Base-by-base conservation (phyloP, 1,140 invertebrate species). In the Rhopalosiphum padi region DNA sequence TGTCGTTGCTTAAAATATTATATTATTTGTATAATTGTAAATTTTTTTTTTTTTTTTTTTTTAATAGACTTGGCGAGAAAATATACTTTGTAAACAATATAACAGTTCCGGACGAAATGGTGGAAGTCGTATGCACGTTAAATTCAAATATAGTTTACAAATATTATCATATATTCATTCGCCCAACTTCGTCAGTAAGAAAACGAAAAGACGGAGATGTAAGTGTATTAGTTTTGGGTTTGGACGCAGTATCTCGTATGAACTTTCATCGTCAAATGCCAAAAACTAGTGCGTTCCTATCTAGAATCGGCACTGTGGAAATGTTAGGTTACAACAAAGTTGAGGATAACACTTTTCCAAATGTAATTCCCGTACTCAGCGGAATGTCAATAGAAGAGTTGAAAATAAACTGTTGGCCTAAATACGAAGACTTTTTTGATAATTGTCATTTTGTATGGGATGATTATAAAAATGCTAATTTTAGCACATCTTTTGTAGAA, bases 191-290 rank as follows among this genome's bases (percentile, higher is more conserved):
- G 48, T 21, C 37, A 23, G 86, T 92, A 48, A 93, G 0, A 15
- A 88, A 9, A n/a, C 94, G n/a, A 88, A 96, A 25, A 96, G 96
- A 22, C 94, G 94, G 88, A 22, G 85, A 90, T 23, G 82, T 94
- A 3, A 94, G 90, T 85, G 96, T 99, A 0, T 95, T 98, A 35
- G 95, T 99, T 21, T 95, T 99, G 43, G 98, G 95, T 51, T n/a
- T 96, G 5, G 96, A 97, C 94, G 96, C 96, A 0, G 95, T 96
- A 41, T 97, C 96, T 1, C 95, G 96, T 43, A 94, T 96, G 46
- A 96, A 97, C 94, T 96, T 96, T 92, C 95, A 95, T 15, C 95
- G 96, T 1, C 96, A 96, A 93, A 95, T 97, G 95, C 96, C 95
- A 5, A 94, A 94, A 90, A 96, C 96, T 0, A 94, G 95, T 25